Evolutionary conservation across 2,888 invertebrate species (phyloP).

Genomic region (Ceraclea dissimilis): DNA sequence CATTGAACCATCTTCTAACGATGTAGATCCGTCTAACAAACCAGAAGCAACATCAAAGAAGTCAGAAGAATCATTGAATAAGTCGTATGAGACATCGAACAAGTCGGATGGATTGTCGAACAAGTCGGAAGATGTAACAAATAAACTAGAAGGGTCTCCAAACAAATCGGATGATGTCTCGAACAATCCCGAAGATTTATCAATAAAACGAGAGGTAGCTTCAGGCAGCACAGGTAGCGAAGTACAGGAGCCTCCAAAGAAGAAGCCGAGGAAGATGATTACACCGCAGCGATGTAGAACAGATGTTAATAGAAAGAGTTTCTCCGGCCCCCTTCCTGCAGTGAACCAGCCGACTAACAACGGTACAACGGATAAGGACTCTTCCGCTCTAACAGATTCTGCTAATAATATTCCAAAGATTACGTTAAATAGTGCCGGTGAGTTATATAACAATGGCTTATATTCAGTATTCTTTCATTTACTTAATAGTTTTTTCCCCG

Average conservation of each 20-base stretch:
- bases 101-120: too few species aligned
- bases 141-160: background rate
- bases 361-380: background rate
- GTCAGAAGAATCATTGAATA: background rate
- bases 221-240: background rate
- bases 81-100: background rate
- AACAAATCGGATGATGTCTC: background rate
- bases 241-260: background rate
- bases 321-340: background rate
- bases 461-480: too few species aligned
- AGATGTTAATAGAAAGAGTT: background rate
- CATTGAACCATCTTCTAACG: background rate
- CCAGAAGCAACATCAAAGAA: background rate
- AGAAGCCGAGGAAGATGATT: constrained; percentile 13
- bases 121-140: background rate
- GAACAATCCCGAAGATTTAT: too few species aligned
- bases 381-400: background rate
- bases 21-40: background rate
- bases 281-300: constrained; percentile 11
- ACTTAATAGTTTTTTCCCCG: too few species aligned
- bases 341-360: background rate
- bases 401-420: background rate
- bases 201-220: background rate
- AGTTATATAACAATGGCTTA: constrained; percentile 1
- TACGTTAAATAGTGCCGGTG: constrained; percentile 1